These are phyloP conservation scores for Oegoconia quadripuncta DNA, from an alignment of 2,888 invertebrate genomes.

Conservation along the genomic window DNA sequence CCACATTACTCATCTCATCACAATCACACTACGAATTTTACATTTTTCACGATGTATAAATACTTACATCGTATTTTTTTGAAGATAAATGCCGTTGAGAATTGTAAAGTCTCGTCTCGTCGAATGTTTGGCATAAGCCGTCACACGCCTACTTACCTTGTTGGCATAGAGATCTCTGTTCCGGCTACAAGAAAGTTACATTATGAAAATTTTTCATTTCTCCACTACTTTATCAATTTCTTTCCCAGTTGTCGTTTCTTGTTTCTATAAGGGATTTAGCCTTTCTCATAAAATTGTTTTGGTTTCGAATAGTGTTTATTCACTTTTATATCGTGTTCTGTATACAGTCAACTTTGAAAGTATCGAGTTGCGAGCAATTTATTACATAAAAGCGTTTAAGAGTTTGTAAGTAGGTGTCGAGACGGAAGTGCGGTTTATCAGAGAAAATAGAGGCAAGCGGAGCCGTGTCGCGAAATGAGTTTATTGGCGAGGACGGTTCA, in stretches of 20 bases:
- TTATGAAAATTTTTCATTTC: conserved; percentile 36
- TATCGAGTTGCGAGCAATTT: neutral
- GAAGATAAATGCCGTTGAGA: conserved; percentile 35
- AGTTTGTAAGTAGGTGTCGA: conserved; percentile 2
- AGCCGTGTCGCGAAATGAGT: conserved; percentile 22
- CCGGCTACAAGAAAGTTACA: conserved; percentile 33
- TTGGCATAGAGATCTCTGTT: conserved; percentile 40
- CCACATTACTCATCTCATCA: conserved; percentile 6
- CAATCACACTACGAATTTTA: conserved; percentile 4
- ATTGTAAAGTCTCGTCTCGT: conserved; percentile 43
- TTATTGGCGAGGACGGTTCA: conserved; percentile 49
- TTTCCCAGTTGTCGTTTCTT: conserved; percentile 7
- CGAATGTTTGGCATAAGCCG: conserved; percentile 53
- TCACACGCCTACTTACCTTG: conserved; percentile 53
- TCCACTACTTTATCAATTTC: conserved; percentile 10
- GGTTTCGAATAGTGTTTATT: neutral
- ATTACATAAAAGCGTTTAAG: neutral
- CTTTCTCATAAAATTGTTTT: neutral
- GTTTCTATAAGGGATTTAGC: neutral
- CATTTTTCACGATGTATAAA: conserved; percentile 14
- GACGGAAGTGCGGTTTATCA: conserved; percentile 12
- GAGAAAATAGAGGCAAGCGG: conserved; percentile 9
- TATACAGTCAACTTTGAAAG: neutral
- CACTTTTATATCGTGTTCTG: conserved; percentile 2
- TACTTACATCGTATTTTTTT: conserved; percentile 16